phyloP scores from a whole-genome alignment of 2,888 invertebrate genomes.

The Hofmannophila pseudospretella region DNA sequence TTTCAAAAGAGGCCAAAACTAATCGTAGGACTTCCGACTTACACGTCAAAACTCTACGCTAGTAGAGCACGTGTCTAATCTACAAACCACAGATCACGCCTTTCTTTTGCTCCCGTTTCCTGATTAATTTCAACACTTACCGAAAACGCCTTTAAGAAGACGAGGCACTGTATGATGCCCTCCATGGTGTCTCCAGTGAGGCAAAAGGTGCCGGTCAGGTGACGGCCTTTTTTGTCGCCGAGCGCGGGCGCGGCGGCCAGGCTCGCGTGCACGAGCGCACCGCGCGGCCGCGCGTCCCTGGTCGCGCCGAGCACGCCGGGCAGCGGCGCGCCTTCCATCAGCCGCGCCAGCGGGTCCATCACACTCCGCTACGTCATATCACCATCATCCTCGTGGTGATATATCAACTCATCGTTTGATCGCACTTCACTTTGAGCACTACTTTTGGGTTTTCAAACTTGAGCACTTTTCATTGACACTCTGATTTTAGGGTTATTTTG shows the following conservation, averaged over 20 bases:
- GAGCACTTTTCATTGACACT: neutral
- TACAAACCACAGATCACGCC: too few species aligned
- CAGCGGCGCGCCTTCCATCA: slow-evolving; percentile 86
- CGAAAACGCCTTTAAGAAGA: slow-evolving; percentile 95
- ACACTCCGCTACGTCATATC: too few species aligned
- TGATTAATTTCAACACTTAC: too few species aligned
- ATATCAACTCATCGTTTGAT: slow-evolving; percentile 22
- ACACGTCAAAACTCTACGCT: too few species aligned
- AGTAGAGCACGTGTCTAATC: too few species aligned
- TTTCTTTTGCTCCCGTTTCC: too few species aligned
- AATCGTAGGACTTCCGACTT: too few species aligned
- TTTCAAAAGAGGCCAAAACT: too few species aligned
- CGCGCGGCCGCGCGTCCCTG: slow-evolving; percentile 77
- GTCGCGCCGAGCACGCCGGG: slow-evolving; percentile 76
- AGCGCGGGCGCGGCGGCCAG: slow-evolving; percentile 86
- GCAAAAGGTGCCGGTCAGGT: slow-evolving; percentile 92
- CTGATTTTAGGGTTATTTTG: neutral
- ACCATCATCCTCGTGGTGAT: too few species aligned
- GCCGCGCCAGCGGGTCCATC: slow-evolving; percentile 90
- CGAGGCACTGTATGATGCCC: slow-evolving; percentile 94
- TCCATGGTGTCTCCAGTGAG: slow-evolving; percentile 95
- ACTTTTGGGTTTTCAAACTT: neutral
- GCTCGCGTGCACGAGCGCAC: slow-evolving; percentile 88
- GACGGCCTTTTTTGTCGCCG: slow-evolving; percentile 84
- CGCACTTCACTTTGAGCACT: slow-evolving; percentile 9